Base-by-base conservation (phyloP, 2,888 invertebrate species). In the Chrysolina haemoptera region DNA sequence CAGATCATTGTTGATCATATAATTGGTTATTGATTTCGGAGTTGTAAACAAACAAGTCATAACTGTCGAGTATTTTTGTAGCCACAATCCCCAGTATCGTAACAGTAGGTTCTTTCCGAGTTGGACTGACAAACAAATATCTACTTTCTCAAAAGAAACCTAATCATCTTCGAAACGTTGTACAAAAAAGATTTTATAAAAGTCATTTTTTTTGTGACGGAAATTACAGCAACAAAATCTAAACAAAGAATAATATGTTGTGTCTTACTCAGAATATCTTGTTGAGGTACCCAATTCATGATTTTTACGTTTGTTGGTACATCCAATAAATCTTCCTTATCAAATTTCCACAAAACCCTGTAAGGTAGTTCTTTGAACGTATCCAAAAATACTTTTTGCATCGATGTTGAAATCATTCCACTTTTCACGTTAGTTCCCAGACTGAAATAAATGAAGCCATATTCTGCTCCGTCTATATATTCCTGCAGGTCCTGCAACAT, bases 291-390 rank as follows among this genome's bases (percentile, higher is more conserved):
- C 87, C 89, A 89, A 67, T 86, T 86, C 16, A 79, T 77, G 3
- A 88, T 79, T 72, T 82, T 81, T 0, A 89, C 86, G 78, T 89
- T 89, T 40, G 78, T 70, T 0, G 87, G 85, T 64, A 83, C 78
- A 16, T 77, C 80, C 9, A 77, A 73, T 40, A 84, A 62, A 16
- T 77, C 67, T n/a, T 84, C 83, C 0, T 80, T 80, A n/a, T 89
- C 88, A 82, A 85, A 88, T 81, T 88, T 89, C 88, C 88, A 89
- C 9, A 89, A 71, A 43, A 89, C 81, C 71, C 83, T 85, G 68
- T 88, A 87, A 3, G 87, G 86, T n/a, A 89, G 69, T 76, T 85
- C 83, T 0, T 84, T 70, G 59, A 89, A 87, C 1, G 86, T 84
- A 20, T 84, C 79, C 11, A 87, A 41, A 22, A 89, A 80, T 8